Evolutionary conservation across 2,888 invertebrate species (phyloP), one percentile per base, ranked within the genome.

Genomic region (Bombylius discolor): DNA sequence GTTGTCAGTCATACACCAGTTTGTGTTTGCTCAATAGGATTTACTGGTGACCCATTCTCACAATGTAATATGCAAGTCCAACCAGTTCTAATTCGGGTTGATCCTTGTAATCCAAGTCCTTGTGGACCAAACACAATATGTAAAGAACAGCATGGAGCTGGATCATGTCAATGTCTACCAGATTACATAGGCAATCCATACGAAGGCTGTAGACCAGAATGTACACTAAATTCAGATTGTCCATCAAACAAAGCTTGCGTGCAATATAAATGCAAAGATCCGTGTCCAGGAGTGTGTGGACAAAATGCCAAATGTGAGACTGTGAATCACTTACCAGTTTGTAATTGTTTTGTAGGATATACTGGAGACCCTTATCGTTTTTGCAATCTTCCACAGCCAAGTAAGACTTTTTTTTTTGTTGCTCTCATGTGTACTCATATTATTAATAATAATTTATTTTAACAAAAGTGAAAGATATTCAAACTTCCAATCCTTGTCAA

Each of bases 41-140:
- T 79, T 62, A 79, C 78, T 9, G 87, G 87, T 13, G 84, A 87
- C 76, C 84, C 87, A 51, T 85, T 85, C 65, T 77, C 78, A 31
- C 78, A 79, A 56, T 87, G 87, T 63, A 73, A 69, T 51, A 68
- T 77, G 42, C 71, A 76, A 63, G 71, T 70, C 49, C 59, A 65
- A 6, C 61, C 60, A 67, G 67, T 66, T 65, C 68, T 72, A 47
- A 81, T 82, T 58, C 63, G 75, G 51, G 67, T 73, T 42, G 80
- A 81, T 62, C 87, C 86, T 1, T 88, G 87, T 63, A 74, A 79
- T 62, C 86, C 87, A n/a, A 82, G 82, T 57, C 88, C 89, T n/a
- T 92, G 92, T 69, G 90, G 89, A 50, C 73, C 83, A 34, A 88
- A 87, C 68, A 84, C 89, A 32, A 76, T 79, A 61, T 91, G 90